Percentiles rank a stretch among this genome's conserved stretches.
Conservation (phyloP, 2,888 invertebrate species). For the Drosophila formosana region DNA sequence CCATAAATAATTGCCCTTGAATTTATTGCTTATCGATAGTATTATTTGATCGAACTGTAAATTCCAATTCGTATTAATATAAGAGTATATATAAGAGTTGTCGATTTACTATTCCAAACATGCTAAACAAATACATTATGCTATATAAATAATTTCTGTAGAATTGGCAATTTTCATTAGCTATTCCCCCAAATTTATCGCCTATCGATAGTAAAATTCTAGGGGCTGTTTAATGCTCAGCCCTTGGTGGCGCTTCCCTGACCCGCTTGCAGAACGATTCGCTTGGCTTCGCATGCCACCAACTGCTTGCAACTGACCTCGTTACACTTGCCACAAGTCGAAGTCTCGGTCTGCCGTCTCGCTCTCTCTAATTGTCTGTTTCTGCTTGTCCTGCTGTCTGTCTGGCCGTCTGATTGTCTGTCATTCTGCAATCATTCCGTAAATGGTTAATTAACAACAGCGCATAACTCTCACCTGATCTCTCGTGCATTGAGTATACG, state of each 20-base stretch:
- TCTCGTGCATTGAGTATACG: not conserved
- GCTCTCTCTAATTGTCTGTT: slow-evolving; percentile 2
- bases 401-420: slow-evolving; percentile 18
- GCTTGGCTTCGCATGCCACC: slow-evolving; percentile 1
- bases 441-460: slow-evolving; percentile 77
- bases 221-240: not conserved
- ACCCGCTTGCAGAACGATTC: slow-evolving; percentile 16
- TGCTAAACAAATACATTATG: too few species aligned
- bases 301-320: slow-evolving; percentile 51
- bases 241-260: slow-evolving; percentile 24
- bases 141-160: too few species aligned
- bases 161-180: too few species aligned
- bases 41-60: too few species aligned
- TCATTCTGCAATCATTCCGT: slow-evolving; percentile 67
- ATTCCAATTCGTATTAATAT: too few species aligned
- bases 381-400: slow-evolving; percentile 3
- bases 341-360: slow-evolving; percentile 1
- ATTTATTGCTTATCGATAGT: too few species aligned
- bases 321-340: slow-evolving; percentile 46
- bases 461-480: slow-evolving; percentile 78
- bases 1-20: too few species aligned
- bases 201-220: too few species aligned
- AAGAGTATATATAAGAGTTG: too few species aligned
- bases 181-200: too few species aligned
- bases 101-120: too few species aligned